Evolutionary conservation across 1,140 invertebrate genomes (phyloP).

Genomic region (Yoshiicerus persimilis): DNA sequence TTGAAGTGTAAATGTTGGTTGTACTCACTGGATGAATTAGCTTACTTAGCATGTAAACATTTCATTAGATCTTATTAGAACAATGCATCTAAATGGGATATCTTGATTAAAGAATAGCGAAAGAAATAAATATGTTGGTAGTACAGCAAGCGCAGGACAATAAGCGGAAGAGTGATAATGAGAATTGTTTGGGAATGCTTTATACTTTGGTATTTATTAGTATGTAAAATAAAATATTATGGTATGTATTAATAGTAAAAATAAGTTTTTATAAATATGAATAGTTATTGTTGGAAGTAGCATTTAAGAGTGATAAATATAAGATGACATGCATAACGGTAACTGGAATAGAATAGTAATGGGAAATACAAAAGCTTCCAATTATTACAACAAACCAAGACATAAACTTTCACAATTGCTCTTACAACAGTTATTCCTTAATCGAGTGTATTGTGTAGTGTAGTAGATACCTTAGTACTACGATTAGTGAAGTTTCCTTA

Average conservation of each 20-base stretch:
- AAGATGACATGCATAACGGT: neutral
- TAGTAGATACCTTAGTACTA: neutral
- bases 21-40: too few relatives aligned
- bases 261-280: neutral
- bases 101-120: too few relatives aligned
- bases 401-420: constrained; percentile 6
- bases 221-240: neutral
- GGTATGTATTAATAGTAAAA: too few relatives aligned
- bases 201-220: neutral
- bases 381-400: constrained; percentile 2
- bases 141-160: too few relatives aligned
- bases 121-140: too few relatives aligned
- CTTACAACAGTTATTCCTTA: neutral
- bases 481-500: neutral
- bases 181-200: too few relatives aligned
- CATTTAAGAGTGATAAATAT: neutral
- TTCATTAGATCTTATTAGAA: too few relatives aligned
- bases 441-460: neutral
- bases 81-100: too few relatives aligned
- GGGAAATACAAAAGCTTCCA: neutral
- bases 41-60: too few relatives aligned
- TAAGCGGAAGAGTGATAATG: too few relatives aligned
- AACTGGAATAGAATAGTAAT: neutral
- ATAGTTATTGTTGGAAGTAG: neutral
- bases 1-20: too few relatives aligned